A percentile compares a stretch with the other conserved stretches of the same genome.
Evolutionary conservation across 2,888 invertebrate species (phyloP).

Genomic region (Drosophila colorata): DNA sequence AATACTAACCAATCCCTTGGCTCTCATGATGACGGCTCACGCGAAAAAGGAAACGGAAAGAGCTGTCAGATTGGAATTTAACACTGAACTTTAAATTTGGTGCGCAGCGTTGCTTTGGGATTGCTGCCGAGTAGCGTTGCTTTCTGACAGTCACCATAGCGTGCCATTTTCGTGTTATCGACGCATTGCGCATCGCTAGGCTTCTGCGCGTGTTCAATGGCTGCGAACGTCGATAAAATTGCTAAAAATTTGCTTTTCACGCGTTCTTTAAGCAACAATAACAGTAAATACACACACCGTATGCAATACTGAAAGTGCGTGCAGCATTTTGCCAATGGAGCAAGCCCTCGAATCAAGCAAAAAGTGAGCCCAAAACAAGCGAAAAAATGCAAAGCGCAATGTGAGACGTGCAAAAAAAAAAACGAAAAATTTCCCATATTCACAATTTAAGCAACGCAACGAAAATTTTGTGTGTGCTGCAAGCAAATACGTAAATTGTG

Average conservation of each 20-base stretch:
- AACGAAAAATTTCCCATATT: constrained; percentile 35
- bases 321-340: constrained; percentile 22
- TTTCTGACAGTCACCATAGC: constrained; percentile 56
- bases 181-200: constrained; percentile 57
- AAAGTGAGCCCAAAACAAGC: constrained; percentile 37
- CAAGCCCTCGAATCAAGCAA: constrained; percentile 11
- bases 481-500: constrained; percentile 45
- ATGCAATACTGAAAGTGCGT: constrained; percentile 26
- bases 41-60: constrained; percentile 86
- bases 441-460: constrained; percentile 25
- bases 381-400: constrained; percentile 57
- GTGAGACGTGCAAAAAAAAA: constrained; percentile 64
- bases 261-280: constrained; percentile 48
- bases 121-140: constrained; percentile 39
- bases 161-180: constrained; percentile 51
- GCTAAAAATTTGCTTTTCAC: constrained; percentile 51
- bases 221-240: constrained; percentile 66
- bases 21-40: constrained; percentile 90
- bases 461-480: constrained; percentile 15
- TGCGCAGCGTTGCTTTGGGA: constrained; percentile 41
- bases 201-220: constrained; percentile 74
- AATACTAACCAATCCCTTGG: constrained; percentile 92
- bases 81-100: constrained; percentile 50
- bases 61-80: constrained; percentile 59
- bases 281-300: constrained; percentile 28